Base-by-base conservation (phyloP, 1,140 invertebrate genomes). In the Phortica variegata region DNA sequence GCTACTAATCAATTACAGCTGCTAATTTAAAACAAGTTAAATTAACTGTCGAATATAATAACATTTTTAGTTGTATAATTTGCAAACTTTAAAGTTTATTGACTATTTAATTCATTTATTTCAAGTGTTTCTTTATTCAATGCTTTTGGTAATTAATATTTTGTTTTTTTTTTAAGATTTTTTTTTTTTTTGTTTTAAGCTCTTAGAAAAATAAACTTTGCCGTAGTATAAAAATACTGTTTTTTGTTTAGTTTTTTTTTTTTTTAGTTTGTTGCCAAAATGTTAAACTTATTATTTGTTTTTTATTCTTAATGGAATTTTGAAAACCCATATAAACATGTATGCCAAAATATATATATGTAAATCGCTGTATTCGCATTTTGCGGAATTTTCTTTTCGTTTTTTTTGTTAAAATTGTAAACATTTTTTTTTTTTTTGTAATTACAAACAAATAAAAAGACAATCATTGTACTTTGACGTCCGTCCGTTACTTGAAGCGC, bases 301-400 rank as follows among this genome's bases (percentile, higher is more conserved):
- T 38, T 47, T 23, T 51, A 6, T 43, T 53, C 58, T 59, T 60
- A 58, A 47, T 52, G 41, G 68, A 63, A 26, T 26, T 26, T 26
- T 6, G 23, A 26, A 26, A 26, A 26, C 10, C 23, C 23, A 26
- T 26, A 58, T 63, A 68, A 68, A 68, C 68, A 68, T 60, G 60
- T 68, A 68, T 68, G 63, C 63, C 63, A 68, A 68, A 68, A 68
- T 68, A 68, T 68, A 68, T 53, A 50, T 56, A 47, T 26, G 23
- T 26, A 26, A 26, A 10, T 26, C 10, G 5, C 10, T 26, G 5
- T 26, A 26, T 26, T 26, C 10, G 23, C 10, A 10, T 26, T 26
- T 26, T 26, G n/a, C n/a, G n/a, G n/a, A n/a, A n/a, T 26, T 26
- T 26, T 26, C 10, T 49, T 43, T 44, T 39, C 63, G 17, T 55